Percentiles rank a stretch among this genome's conserved stretches.
Evolutionary conservation across 2,888 invertebrate genomes (phyloP).

Genomic region (Scaptomyza cyrtandrae): DNA sequence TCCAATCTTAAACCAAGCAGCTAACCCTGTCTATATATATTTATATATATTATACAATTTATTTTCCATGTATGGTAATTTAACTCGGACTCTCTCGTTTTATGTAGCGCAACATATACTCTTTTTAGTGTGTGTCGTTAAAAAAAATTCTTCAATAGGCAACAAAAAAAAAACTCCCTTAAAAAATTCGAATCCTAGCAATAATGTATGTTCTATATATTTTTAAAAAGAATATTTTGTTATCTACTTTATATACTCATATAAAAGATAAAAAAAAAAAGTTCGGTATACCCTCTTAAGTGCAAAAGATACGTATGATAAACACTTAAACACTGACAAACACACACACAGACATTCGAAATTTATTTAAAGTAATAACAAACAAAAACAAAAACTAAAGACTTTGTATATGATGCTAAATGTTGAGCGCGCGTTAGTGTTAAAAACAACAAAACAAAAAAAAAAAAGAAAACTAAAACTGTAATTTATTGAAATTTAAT

Average conservation of each 20-base stretch:
- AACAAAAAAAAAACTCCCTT: constrained; percentile 1
- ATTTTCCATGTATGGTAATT: constrained; percentile 52
- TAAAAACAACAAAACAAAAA: constrained; percentile 45
- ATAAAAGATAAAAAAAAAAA: constrained; percentile 20
- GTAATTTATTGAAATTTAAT: constrained; percentile 76
- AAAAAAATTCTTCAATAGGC: constrained; percentile 35
- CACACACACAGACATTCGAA: constrained; percentile 53
- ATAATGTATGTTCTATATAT: constrained; percentile 47
- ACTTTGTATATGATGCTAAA: constrained; percentile 77
- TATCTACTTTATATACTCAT: constrained; percentile 48
- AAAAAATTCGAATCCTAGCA: constrained; percentile 61
- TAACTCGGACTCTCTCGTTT: constrained; percentile 42
- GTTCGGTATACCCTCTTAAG: constrained; percentile 62
- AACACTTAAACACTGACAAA: constrained; percentile 24
- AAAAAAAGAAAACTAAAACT: constrained; percentile 31
- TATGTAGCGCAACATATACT: constrained; percentile 52
- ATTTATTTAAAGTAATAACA: constrained; percentile 57
- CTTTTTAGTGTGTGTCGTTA: constrained; percentile 38
- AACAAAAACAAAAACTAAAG: constrained; percentile 62
- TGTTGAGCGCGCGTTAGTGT: constrained; percentile 60
- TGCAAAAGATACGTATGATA: constrained; percentile 59
- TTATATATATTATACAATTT: constrained; percentile 45
- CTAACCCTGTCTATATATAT: constrained; percentile 36
- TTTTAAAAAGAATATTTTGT: constrained; percentile 37
- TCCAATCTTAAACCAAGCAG: constrained; percentile 52